Conservation (phyloP, 2,888 invertebrate species). For the Drosophila lacicola region DNA sequence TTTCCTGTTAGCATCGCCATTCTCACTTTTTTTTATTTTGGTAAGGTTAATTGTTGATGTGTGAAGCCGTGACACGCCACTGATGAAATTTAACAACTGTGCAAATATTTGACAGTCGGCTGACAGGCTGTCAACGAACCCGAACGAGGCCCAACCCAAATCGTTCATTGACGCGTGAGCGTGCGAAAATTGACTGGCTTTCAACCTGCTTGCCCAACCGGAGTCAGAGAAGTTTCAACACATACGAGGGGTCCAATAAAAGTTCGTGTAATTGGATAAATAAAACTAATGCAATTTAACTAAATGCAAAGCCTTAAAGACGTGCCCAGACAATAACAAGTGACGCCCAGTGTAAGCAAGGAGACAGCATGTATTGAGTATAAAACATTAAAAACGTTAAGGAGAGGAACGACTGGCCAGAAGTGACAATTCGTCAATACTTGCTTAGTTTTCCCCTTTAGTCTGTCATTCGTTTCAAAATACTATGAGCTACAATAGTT, state of each 20-base stretch:
- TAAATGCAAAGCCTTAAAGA: neutral
- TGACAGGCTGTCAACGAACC: conserved; percentile 54
- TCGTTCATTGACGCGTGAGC: conserved; percentile 70
- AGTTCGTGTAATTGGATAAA: conserved; percentile 2
- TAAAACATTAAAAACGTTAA: too few relatives aligned
- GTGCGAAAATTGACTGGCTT: conserved; percentile 74
- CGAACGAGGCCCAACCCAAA: conserved; percentile 44
- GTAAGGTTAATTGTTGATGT: conserved; percentile 54
- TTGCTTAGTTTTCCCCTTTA: too few relatives aligned
- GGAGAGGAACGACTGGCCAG: too few relatives aligned
- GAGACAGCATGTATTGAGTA: neutral
- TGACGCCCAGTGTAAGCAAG: neutral
- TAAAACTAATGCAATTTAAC: neutral
- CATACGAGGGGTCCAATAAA: conserved; percentile 17
- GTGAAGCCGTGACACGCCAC: conserved; percentile 48
- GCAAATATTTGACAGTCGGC: conserved; percentile 69
- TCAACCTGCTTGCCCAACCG: conserved; percentile 23
- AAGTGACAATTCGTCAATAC: too few relatives aligned
- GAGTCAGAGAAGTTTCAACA: conserved; percentile 4
- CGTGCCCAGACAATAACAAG: neutral
- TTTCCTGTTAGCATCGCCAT: neutral
- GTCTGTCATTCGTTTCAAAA: too few relatives aligned
- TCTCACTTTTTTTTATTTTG: too few relatives aligned
- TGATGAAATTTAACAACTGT: conserved; percentile 75
- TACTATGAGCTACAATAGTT: too few relatives aligned